Conservation (phyloP, 2,888 invertebrate species). For the Eulithis testata region DNA sequence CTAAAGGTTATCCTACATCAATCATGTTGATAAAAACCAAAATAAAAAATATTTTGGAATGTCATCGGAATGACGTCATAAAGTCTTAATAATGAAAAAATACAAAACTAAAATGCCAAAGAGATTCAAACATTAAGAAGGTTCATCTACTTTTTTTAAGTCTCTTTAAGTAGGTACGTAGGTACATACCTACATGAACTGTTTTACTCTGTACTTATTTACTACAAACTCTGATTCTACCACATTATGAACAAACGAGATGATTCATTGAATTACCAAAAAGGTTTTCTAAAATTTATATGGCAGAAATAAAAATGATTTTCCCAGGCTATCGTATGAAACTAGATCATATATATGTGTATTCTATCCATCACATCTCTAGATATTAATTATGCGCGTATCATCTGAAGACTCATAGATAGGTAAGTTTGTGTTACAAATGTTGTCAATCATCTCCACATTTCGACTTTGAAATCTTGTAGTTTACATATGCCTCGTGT, state of each 20-base stretch:
- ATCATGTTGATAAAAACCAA: background rate
- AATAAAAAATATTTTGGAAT: conserved; percentile 54
- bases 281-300: background rate
- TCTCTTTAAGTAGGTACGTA: background rate
- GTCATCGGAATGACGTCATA: conserved; percentile 58
- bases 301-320: background rate
- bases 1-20: background rate
- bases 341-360: background rate
- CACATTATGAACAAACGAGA: background rate
- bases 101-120: conserved; percentile 33
- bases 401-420: conserved; percentile 1
- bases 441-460: conserved; percentile 10
- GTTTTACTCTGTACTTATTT: conserved; percentile 8
- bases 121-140: conserved; percentile 38
- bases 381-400: background rate
- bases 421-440: conserved; percentile 6
- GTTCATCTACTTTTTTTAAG: conserved; percentile 25
- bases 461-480: background rate
- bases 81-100: conserved; percentile 40
- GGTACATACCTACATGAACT: background rate
- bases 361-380: background rate
- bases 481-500: conserved; percentile 97
- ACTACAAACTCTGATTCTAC: conserved; percentile 7
- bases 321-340: background rate
- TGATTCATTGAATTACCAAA: background rate